Evolutionary conservation across 2,888 invertebrate species (phyloP).

Genomic region (Pardosa pseudoannulata): DNA sequence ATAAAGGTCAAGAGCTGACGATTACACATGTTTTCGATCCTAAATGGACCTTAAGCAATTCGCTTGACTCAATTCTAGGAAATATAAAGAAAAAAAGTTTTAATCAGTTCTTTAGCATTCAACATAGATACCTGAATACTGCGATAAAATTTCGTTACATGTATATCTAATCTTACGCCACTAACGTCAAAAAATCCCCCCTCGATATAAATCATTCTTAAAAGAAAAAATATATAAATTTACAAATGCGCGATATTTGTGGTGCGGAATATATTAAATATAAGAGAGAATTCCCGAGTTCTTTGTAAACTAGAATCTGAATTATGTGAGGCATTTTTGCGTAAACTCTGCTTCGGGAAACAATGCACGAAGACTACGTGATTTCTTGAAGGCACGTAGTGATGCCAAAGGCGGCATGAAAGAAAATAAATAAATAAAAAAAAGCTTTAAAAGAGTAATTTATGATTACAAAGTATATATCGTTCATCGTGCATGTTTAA

Average conservation of each 20-base stretch:
- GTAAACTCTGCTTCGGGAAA: constrained; percentile 51
- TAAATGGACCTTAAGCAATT: not conserved
- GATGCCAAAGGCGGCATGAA: constrained; percentile 6
- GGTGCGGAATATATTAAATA: not conserved
- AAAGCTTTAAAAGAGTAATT: constrained; percentile 52
- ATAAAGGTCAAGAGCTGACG: not conserved
- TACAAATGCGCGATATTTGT: not conserved
- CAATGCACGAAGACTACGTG: constrained; percentile 64
- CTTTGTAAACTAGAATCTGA: constrained; percentile 5
- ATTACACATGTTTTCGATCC: not conserved
- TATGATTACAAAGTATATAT: constrained; percentile 70
- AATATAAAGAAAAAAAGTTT: no score
- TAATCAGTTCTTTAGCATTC: constrained; percentile 11
- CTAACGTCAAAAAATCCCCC: not conserved
- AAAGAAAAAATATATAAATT: no score
- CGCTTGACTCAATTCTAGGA: not conserved
- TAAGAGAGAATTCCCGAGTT: not conserved
- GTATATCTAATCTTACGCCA: not conserved
- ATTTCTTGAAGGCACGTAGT: constrained; percentile 26
- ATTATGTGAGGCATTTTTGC: constrained; percentile 8
- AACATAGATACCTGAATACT: not conserved
- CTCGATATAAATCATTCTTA: not conserved
- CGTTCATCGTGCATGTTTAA: constrained; percentile 52
- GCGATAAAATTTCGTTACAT: not conserved
- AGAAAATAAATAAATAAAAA: no score